Base-by-base conservation (phyloP, 2,888 invertebrate species). In the Eilema depressum region DNA sequence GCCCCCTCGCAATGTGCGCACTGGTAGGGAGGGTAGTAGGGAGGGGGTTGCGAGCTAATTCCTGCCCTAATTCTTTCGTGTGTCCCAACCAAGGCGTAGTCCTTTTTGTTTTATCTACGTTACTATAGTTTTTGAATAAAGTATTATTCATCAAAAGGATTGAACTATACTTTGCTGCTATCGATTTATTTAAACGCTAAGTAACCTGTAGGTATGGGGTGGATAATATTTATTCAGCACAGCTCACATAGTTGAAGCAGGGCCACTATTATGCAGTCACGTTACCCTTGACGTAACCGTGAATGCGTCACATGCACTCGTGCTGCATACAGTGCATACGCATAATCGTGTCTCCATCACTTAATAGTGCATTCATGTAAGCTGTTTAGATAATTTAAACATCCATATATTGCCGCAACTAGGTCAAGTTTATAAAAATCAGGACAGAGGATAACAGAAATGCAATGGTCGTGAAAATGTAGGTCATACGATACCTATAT, bases 381-480 rank as follows among this genome's bases (percentile, higher is more conserved):
- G 77, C 78, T 85, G 84, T 88, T 88, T 88, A 89, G 88, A 88
- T 86, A 85, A 85, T 85, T 87, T 87, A 89, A 85, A 87, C 88
- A 88, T 87, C 86, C 83, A 89, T 87, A 85, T 85, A 86, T 81
- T 79, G 84, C 74, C 62, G 76, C 78, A 93, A 91, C 86, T 93
- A 79, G 92, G 94, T 93, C 94, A 94, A 94, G 94, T 93, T 93
- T 92, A 91, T 85, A 83, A 85, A 90, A 92, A 90, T 89, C 90
- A 92, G 93, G 91, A 86, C 93, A 91, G 93, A 94, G 94, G 94
- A 94, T 92, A 93, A 93, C 89, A 91, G 86, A 91, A 87, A 86
- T 91, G 90, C 90, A 91, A 87, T 91, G 89, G 91, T 89, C 89
- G 89, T 85, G 86, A 86, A 83, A 77, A 88, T 86, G 86, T 88